Base-by-base conservation (phyloP, 2,113 vertebrate genomes). In the Neodontobutis hainanensis region DNA sequence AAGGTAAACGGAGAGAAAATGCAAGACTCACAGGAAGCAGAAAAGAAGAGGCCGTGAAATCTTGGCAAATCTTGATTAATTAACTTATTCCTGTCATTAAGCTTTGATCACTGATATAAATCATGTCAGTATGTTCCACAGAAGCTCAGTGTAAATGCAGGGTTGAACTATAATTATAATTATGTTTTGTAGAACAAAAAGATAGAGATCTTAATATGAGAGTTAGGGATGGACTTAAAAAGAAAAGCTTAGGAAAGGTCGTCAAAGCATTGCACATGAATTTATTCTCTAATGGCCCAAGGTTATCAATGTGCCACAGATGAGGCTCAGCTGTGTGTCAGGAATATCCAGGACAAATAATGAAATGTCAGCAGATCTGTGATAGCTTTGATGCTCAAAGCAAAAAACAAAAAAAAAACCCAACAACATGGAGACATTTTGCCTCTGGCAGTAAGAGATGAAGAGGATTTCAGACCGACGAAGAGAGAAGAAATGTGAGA, bases 61-160 rank as follows among this genome's bases (percentile, higher is more conserved):
- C 76, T 68, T 11, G 16, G 15, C 50, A 75, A 62, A 82, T 84
- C 58, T 68, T 61, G 57, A 81, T 68, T 75, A 84, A 89, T 87
- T 84, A 90, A 78, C 63, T 83, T 61, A 82, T 84, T 27, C 35
- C 72, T 65, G 73, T 89, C 84, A 86, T 87, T 87, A 84, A 66
- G 79, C 70, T 35, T 47, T 32, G 63, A 81, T 70, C 78, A 65
- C 65, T 77, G 83, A 81, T 65, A 83, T 6, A 73, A 83, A 83
- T 83, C 81, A 47, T 79, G 71, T 65, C 80, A 67, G 70, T 81
- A 67, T 85, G 82, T 65, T 82, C 48, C 19, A 70, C 52, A 79
- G 68, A 88, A 69, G 61, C 60, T 65, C 55, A 64, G 68, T 70
- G 52, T 80, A 56, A 78, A 79, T 68, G 84, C 79, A 77, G 73